phyloP scores from a whole-genome alignment of 2,888 invertebrate genomes.

The Acanthacorydalis orientalis region DNA sequence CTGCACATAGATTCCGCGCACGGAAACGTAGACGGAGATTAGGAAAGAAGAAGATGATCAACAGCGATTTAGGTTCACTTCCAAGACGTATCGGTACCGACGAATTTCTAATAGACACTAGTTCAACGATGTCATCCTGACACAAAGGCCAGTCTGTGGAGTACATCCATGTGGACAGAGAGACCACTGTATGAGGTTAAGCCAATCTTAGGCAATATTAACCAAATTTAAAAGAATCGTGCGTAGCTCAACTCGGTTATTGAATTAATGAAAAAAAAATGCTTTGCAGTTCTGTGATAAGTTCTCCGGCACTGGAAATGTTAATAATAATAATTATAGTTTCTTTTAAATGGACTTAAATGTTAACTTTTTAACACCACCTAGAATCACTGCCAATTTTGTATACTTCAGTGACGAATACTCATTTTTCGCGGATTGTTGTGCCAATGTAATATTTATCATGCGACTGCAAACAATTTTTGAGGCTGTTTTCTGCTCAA shows the following conservation, averaged over 20 bases:
- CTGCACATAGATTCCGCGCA: conserved; percentile 37
- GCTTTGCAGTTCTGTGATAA: background rate
- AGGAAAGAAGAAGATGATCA: conserved; percentile 31
- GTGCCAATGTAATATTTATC: too few species aligned
- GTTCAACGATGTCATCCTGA: conserved; percentile 58
- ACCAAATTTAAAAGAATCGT: too few species aligned
- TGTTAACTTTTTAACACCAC: too few species aligned
- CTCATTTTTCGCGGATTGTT: too few species aligned
- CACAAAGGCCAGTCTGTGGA: conserved; percentile 80
- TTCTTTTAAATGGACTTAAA: too few species aligned
- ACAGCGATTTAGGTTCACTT: conserved; percentile 15
- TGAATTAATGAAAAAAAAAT: background rate
- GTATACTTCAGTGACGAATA: too few species aligned
- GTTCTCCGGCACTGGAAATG: background rate
- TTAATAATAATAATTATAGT: too few species aligned
- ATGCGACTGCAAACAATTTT: background rate
- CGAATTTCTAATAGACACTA: conserved; percentile 48
- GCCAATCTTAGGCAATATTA: conserved; percentile 4
- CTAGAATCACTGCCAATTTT: too few species aligned
- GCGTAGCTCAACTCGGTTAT: too few species aligned
- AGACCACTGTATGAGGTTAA: conserved; percentile 69
- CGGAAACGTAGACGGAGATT: conserved; percentile 33
- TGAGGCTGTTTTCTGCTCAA: conserved; percentile 1
- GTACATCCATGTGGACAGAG: conserved; percentile 83
- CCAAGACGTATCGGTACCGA: conserved; percentile 44